A percentile compares a stretch with the other conserved stretches of the same genome.
These are phyloP conservation scores for Leguminivora glycinivorella DNA, from an alignment of 1,140 invertebrate genomes.

Conservation along the genomic window DNA sequence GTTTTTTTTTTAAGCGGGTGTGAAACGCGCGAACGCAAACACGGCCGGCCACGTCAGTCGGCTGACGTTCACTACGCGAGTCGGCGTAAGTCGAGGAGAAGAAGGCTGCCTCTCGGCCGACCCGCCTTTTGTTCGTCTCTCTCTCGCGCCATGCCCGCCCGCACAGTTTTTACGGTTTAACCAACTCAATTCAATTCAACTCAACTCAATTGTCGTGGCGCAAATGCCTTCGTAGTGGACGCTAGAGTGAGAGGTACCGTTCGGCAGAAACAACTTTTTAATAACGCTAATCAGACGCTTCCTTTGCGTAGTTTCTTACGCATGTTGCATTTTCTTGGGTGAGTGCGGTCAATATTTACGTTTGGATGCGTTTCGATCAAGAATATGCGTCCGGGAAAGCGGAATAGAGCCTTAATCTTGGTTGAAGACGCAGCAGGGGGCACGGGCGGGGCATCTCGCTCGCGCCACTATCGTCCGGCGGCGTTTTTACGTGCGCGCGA, in stretches of 20 bases:
- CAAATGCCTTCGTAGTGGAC: slow-evolving; percentile 75
- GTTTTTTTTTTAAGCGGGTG: slow-evolving; percentile 60
- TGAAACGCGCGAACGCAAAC: slow-evolving; percentile 55
- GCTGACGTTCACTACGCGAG: slow-evolving; percentile 74
- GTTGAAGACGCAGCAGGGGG: slow-evolving; percentile 66
- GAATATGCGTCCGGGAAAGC: slow-evolving; percentile 64
- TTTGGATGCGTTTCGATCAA: slow-evolving; percentile 55
- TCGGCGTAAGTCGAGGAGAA: slow-evolving; percentile 74
- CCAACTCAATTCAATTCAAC: slow-evolving; percentile 78
- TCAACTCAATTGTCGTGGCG: slow-evolving; percentile 79
- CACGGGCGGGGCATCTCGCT: slow-evolving; percentile 58
- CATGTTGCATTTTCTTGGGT: background rate
- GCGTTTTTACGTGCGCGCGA: slow-evolving; percentile 43
- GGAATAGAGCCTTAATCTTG: slow-evolving; percentile 74
- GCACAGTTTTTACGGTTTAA: slow-evolving; percentile 76
- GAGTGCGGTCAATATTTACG: slow-evolving; percentile 39
- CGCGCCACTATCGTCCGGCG: slow-evolving; percentile 70
- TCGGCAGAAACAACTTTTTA: slow-evolving; percentile 42
- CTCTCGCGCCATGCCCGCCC: slow-evolving; percentile 71
- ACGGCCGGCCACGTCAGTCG: slow-evolving; percentile 69
- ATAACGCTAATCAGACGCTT: slow-evolving; percentile 25
- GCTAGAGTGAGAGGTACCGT: slow-evolving; percentile 74
- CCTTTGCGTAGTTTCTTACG: background rate
- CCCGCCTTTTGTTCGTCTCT: slow-evolving; percentile 76
- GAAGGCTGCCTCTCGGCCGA: slow-evolving; percentile 72